Conservation (phyloP, 1,140 invertebrate genomes). For the Drosophila sproati region DNA sequence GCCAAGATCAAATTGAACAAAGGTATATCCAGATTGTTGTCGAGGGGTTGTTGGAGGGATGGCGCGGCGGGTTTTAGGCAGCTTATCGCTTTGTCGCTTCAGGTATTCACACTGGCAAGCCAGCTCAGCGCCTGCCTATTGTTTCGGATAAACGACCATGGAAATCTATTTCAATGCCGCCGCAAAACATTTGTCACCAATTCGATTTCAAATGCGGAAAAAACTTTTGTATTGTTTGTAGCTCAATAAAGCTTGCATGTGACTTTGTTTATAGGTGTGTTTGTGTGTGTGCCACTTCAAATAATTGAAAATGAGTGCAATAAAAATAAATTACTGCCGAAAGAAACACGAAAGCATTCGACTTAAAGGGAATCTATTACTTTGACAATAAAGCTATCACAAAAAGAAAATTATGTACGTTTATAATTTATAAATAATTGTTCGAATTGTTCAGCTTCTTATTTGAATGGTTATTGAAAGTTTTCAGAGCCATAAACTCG, state of each 20-base stretch:
- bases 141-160: slow-evolving; percentile 77
- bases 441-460: no score
- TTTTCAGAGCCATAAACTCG: no score
- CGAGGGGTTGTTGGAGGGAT: neutral
- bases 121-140: slow-evolving; percentile 65
- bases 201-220: slow-evolving; percentile 7
- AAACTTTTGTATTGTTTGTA: slow-evolving; percentile 2
- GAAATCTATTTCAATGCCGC: slow-evolving; percentile 68
- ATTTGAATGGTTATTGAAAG: no score
- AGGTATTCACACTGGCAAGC: slow-evolving; percentile 49
- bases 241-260: neutral
- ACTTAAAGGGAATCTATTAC: no score
- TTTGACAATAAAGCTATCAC: neutral
- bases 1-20: slow-evolving; percentile 57
- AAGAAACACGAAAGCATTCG: no score
- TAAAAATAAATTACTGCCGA: slow-evolving; percentile 48
- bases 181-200: slow-evolving; percentile 35
- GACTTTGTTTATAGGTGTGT: neutral
- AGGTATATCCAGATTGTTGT: neutral
- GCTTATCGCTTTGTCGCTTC: slow-evolving; percentile 56
- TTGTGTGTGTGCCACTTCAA: slow-evolving; percentile 42
- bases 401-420: no score
- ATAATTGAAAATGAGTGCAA: slow-evolving; percentile 67
- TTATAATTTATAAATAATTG: no score
- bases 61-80: neutral